A percentile compares a stretch with the other conserved stretches of the same genome.
Conservation (phyloP, 1,140 invertebrate species). For the Berghia stephanieae region DNA sequence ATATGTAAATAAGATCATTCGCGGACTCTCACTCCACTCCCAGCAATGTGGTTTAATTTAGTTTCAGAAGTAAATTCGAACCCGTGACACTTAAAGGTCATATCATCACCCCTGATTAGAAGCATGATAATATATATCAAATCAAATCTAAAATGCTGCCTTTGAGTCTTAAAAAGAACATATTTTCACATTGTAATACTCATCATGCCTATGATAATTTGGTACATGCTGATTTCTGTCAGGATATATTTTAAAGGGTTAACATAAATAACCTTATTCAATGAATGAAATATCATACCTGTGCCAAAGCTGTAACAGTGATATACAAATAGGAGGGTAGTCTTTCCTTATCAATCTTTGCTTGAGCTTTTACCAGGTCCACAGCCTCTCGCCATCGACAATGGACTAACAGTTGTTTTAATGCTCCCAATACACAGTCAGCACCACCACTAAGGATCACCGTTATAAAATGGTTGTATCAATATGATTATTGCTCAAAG, state of each 20-base stretch:
- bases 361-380: neutral
- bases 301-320: constrained; percentile 14
- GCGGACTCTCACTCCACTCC: too few relatives aligned
- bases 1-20: too few relatives aligned
- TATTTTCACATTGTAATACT: neutral
- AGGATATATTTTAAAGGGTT: neutral
- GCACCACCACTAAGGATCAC: neutral
- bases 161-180: neutral
- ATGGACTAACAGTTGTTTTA: neutral
- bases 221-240: neutral
- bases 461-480: neutral
- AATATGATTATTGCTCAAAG: neutral
- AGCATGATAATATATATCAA: neutral
- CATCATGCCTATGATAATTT: neutral
- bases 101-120: too few relatives aligned
- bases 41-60: too few relatives aligned
- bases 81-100: too few relatives aligned
- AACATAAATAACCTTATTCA: neutral
- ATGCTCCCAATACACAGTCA: neutral
- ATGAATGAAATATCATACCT: neutral
- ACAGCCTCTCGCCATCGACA: constrained; percentile 20
- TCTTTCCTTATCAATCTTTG: neutral
- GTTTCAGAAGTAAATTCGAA: too few relatives aligned
- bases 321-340: constrained; percentile 26
- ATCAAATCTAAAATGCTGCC: neutral